Conservation (phyloP, 1,140 invertebrate species). For the Archivesica marissinica region DNA sequence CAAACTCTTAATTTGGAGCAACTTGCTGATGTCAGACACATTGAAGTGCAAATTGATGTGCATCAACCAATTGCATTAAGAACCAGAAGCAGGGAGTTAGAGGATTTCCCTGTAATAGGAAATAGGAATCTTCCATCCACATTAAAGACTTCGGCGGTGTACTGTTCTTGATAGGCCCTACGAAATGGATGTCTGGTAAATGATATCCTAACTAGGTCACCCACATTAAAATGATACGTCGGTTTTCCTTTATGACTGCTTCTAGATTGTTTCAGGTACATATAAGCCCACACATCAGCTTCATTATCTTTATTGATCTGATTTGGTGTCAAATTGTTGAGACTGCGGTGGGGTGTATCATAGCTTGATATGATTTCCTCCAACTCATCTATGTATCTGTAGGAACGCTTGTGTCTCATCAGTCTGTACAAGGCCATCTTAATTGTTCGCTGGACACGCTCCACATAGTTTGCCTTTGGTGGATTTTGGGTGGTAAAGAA, state of each 20-base stretch:
- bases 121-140: not conserved
- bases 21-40: too few species aligned
- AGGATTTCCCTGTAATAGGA: not conserved
- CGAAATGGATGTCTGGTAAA: not conserved
- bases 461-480: conserved; percentile 21
- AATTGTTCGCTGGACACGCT: conserved; percentile 30
- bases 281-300: conserved; percentile 12
- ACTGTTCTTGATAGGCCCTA: not conserved
- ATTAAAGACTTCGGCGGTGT: conserved; percentile 4
- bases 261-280: conserved; percentile 11
- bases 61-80: too few species aligned
- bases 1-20: too few species aligned
- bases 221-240: not conserved
- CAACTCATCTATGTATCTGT: conserved; percentile 11
- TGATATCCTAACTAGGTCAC: not conserved
- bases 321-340: not conserved
- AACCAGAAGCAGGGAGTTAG: too few species aligned
- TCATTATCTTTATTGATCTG: conserved; percentile 18
- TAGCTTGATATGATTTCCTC: not conserved
- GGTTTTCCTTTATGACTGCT: not conserved
- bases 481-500: conserved; percentile 30
- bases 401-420: conserved; percentile 29
- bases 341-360: conserved; percentile 16
- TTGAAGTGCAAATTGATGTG: too few species aligned
- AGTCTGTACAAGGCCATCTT: not conserved